Evolutionary conservation across 64 coral and sea anemone species (phyloP).

Genomic region (Montipora efflorescens): DNA sequence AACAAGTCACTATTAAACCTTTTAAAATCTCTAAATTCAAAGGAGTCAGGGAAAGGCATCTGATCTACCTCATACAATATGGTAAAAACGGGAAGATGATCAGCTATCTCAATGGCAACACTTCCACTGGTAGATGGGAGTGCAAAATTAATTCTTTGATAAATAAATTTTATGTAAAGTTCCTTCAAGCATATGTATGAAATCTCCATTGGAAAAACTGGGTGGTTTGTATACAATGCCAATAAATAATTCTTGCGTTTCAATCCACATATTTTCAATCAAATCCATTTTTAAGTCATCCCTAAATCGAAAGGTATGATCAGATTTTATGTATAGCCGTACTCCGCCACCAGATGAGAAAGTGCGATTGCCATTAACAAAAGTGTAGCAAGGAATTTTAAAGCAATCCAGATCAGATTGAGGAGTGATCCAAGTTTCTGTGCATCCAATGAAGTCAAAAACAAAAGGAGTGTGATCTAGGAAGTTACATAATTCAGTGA

Average conservation of each 20-base stretch:
- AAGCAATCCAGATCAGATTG: background rate
- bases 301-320: background rate
- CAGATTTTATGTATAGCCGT: too few relatives aligned
- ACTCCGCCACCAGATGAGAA: constrained; percentile 33
- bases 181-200: constrained; percentile 36
- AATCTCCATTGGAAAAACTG: constrained; percentile 34
- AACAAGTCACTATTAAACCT: background rate
- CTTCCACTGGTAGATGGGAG: constrained; percentile 57
- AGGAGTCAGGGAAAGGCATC: constrained; percentile 42
- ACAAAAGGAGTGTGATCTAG: constrained; percentile 1
- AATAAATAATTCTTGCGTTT: constrained; percentile 36
- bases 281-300: constrained; percentile 11
- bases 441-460: constrained; percentile 8
- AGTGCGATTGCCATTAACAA: background rate
- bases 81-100: constrained; percentile 52
- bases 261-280: constrained; percentile 44
- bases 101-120: constrained; percentile 19
- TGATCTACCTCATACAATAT: constrained; percentile 37
- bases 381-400: background rate
- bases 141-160: constrained; percentile 13
- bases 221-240: constrained; percentile 53
- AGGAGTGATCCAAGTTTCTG: background rate
- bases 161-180: constrained; percentile 40
- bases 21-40: constrained; percentile 32
- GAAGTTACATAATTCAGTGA: constrained; percentile 14